phyloP scores from a whole-genome alignment of 2,888 invertebrate species.

The Synergus laeviventris region DNA sequence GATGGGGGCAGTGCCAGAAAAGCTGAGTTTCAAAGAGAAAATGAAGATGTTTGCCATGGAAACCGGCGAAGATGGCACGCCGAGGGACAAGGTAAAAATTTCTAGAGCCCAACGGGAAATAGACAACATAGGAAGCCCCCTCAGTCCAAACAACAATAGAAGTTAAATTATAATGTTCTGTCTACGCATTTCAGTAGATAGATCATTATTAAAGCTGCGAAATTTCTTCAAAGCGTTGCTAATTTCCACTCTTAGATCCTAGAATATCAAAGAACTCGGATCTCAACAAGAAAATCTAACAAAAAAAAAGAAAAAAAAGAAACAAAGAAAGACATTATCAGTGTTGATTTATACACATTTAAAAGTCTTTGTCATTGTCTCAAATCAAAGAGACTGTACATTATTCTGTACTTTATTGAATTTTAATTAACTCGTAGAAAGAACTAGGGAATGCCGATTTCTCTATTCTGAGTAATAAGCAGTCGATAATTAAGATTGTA shows the following conservation, averaged over 20 bases:
- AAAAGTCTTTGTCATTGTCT: slow-evolving; percentile 19
- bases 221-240: slow-evolving; percentile 17
- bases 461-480: slow-evolving; percentile 3
- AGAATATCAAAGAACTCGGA: slow-evolving; percentile 15
- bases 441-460: slow-evolving; percentile 15
- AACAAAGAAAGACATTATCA: neutral
- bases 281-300: slow-evolving; percentile 20
- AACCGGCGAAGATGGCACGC: slow-evolving; percentile 92
- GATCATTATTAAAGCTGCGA: slow-evolving; percentile 24
- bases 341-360: neutral
- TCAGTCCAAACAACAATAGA: slow-evolving; percentile 67
- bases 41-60: slow-evolving; percentile 99
- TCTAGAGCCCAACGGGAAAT: slow-evolving; percentile 97
- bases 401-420: slow-evolving; percentile 38
- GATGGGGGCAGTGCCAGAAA: slow-evolving; percentile 87
- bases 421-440: slow-evolving; percentile 15
- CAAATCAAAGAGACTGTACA: slow-evolving; percentile 7
- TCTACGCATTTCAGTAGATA: slow-evolving; percentile 20
- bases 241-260: slow-evolving; percentile 27
- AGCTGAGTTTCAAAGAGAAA: slow-evolving; percentile 97
- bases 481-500: slow-evolving; percentile 39
- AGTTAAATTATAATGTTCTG: slow-evolving; percentile 40
- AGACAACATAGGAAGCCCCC: slow-evolving; percentile 81
- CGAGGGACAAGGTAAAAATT: slow-evolving; percentile 96
- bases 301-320: neutral